phyloP scores from a whole-genome alignment of 2,888 invertebrate genomes.

The Gymnosoma rotundatum region DNA sequence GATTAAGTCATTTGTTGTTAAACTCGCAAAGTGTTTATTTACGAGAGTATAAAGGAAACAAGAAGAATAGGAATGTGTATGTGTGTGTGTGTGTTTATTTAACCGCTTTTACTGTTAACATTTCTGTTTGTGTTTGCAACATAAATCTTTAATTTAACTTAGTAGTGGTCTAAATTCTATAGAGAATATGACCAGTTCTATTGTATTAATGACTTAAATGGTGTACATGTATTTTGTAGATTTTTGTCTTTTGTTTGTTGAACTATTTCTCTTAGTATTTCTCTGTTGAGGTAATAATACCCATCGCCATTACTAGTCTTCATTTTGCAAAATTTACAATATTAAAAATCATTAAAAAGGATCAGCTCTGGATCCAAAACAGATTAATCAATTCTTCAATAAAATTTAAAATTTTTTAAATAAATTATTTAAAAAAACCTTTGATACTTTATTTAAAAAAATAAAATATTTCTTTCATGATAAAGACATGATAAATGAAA shows the following conservation, averaged over 20 bases:
- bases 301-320: no score
- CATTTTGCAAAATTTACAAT: no score
- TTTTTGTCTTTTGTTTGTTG: conserved; percentile 11
- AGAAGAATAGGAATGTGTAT: not conserved
- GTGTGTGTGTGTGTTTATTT: not conserved
- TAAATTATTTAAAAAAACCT: no score
- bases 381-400: no score
- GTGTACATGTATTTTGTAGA: not conserved
- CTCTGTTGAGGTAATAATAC: not conserved
- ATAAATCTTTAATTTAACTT: conserved; percentile 19
- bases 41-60: no score
- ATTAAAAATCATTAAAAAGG: no score
- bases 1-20: conserved; percentile 50
- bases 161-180: conserved; percentile 22
- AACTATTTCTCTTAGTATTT: conserved; percentile 5
- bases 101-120: not conserved
- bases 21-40: not conserved
- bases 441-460: no score
- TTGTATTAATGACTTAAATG: not conserved
- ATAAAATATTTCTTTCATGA: no score
- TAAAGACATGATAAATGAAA: no score
- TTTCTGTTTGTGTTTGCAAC: not conserved
- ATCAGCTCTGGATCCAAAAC: no score
- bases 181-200: not conserved
- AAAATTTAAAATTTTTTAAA: no score